Evolutionary conservation across 2,113 vertebrate species (phyloP), one percentile per base, ranked within the genome.

Genomic region (Menidia beryllina): DNA sequence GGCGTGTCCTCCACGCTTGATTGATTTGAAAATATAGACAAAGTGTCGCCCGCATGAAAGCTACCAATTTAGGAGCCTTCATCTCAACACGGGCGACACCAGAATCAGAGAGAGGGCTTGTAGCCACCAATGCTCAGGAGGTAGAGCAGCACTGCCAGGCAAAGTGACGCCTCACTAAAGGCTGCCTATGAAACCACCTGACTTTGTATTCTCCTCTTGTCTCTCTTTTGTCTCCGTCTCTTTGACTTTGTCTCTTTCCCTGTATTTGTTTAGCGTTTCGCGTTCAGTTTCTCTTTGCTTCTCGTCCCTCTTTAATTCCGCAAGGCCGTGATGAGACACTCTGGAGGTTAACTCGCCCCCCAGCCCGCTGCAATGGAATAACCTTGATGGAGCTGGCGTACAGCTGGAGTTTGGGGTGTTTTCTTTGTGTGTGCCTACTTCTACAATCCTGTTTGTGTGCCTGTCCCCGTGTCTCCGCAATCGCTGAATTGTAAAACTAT

Each of bases 21-120:
- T 89, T 92, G 92, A 92, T 92, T 92, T 87, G 75, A 86, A 90
- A 93, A 91, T 90, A 90, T 89, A 89, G 92, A 91, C 91, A 86
- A 92, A 86, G 86, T 89, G 88, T 91, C 88, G 77, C 82, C 61
- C 9, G 54, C 85, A 85, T 93, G 89, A 93, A 93, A 93, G 91
- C 91, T 77, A 88, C 88, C 90, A 90, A 92, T 93, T 93, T 91
- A 66, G 57, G 77, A 89, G 79, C 78, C 91, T 89, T 93, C 91
- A 85, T 93, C 88, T 86, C 27, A n/a, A 83, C 38, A 38, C 77
- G 49, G 25, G 81, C 56, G 58, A 51, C 87, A 67, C 80, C 74
- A 72, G 76, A 87, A 89, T 85, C 84, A 89, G 88, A 90, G 88
- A 57, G 50, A 66, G 83, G 81, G 73, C 87, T 80, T 77, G 71